A percentile compares a stretch with the other conserved stretches of the same genome.
These are phyloP conservation scores for Trematocara marginatum DNA, from an alignment of 2,113 vertebrate genomes.

Conservation along the genomic window DNA sequence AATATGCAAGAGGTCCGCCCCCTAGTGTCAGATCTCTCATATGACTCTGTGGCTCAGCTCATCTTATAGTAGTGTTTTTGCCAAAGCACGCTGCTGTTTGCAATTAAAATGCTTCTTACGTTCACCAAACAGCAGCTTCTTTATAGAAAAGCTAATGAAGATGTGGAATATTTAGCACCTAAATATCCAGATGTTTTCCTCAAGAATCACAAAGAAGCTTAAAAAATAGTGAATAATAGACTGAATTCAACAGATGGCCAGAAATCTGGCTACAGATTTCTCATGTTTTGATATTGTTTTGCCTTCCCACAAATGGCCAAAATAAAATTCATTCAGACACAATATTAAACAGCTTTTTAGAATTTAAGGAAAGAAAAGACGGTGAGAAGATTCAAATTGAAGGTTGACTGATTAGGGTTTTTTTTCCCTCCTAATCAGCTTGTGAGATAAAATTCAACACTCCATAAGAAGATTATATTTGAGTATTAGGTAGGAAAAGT, in stretches of 20 bases:
- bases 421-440: not conserved
- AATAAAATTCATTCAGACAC: not conserved
- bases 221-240: not conserved
- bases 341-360: not conserved
- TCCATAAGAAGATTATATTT: not conserved
- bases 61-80: not conserved
- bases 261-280: not conserved
- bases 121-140: not conserved
- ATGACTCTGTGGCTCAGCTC: not conserved
- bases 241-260: not conserved
- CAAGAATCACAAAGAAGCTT: not conserved
- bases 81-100: not conserved
- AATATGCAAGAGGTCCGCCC: not conserved
- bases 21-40: not conserved
- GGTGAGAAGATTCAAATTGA: not conserved
- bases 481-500: not conserved
- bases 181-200: not conserved
- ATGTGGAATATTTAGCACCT: not conserved
- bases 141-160: not conserved
- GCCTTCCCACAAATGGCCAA: rapidly evolving
- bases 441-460: not conserved
- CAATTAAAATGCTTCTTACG: not conserved
- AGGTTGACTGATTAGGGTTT: not conserved
- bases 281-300: not conserved
- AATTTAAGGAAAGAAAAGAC: not conserved